Evolutionary conservation across 2,113 vertebrate species (phyloP), one percentile per base, ranked within the genome.

Genomic region (Phrynocephalus versicolor): DNA sequence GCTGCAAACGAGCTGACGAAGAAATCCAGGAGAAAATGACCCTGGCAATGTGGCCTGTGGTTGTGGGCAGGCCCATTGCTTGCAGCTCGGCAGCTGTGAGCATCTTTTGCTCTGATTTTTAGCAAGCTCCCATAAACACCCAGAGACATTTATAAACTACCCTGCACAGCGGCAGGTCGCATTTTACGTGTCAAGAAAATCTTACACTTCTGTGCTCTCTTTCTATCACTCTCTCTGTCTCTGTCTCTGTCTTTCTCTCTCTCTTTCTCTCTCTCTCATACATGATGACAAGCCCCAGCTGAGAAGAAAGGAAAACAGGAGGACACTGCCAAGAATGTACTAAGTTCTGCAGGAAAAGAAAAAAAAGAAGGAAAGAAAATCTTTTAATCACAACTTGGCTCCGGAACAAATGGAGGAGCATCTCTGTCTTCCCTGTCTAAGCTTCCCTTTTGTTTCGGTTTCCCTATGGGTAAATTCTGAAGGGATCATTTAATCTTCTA

Each of bases 271-370:
- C 33, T 45, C 45, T 33, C 89, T 90, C 90, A 91, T 90, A 87
- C 87, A 85, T 87, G 84, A 9, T 87, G 92, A 89, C 89, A 94
- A 93, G 92, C 93, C 90, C 92, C 92, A 94, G 87, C 78, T 89
- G 92, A 94, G 91, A 93, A 93, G 89, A 94, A 88, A 86, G 88
- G 92, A 93, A 94, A 85, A 92, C 21, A 81, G 64, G 88, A 81
- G 39, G 84, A 87, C 80, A 82, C 65, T 92, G 94, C 92, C 94
- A 95, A 93, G 93, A 94, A 92, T 94, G 92, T 91, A 90, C 88
- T 84, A 79, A 92, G 86, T 87, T 93, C 91, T 90, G 89, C 92
- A 89, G 33, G n/a, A 94, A 77, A 6, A 51, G 10, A 6, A 51
- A 93, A 89, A 94, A 77, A 33, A 94, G 74, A 6, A 51, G 10